A percentile compares a stretch with the other conserved stretches of the same genome.
These are phyloP conservation scores for Drosophila ironensis DNA, from an alignment of 1,140 invertebrate genomes.

Conservation along the genomic window DNA sequence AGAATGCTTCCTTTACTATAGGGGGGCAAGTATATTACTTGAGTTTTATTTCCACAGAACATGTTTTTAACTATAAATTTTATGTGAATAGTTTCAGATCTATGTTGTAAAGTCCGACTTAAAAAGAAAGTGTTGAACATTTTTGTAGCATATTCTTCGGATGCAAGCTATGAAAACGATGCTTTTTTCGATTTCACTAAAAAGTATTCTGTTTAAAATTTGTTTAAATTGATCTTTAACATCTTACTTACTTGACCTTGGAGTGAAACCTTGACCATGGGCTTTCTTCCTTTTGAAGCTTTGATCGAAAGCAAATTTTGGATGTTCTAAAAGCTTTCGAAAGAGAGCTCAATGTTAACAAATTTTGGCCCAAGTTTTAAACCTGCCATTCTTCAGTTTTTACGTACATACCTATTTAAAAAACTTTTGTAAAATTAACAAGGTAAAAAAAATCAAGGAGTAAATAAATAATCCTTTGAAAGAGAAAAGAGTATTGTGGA, in stretches of 20 bases:
- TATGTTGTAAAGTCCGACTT: no score
- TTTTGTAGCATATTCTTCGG: conserved; percentile 6
- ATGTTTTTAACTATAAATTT: no score
- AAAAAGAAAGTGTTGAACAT: no score
- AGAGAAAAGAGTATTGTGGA: no score
- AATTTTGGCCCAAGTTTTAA: conserved; percentile 3
- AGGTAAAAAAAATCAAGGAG: no score
- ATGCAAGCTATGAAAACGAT: no score
- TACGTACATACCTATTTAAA: no score
- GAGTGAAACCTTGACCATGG: neutral
- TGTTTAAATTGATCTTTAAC: neutral
- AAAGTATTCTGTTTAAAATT: conserved; percentile 7
- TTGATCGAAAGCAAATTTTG: neutral
- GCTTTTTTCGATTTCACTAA: neutral
- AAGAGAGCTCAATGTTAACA: neutral
- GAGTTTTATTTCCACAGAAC: no score
- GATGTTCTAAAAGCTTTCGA: conserved; percentile 12
- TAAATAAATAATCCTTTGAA: neutral
- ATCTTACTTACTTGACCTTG: neutral
- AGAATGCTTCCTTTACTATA: no score
- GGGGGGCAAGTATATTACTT: no score
- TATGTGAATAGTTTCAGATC: no score
- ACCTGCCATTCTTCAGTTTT: neutral
- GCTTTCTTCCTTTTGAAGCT: neutral
- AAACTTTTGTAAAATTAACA: neutral